phyloP scores from a whole-genome alignment of 2,113 vertebrate species.

The Helogale parvula region DNA sequence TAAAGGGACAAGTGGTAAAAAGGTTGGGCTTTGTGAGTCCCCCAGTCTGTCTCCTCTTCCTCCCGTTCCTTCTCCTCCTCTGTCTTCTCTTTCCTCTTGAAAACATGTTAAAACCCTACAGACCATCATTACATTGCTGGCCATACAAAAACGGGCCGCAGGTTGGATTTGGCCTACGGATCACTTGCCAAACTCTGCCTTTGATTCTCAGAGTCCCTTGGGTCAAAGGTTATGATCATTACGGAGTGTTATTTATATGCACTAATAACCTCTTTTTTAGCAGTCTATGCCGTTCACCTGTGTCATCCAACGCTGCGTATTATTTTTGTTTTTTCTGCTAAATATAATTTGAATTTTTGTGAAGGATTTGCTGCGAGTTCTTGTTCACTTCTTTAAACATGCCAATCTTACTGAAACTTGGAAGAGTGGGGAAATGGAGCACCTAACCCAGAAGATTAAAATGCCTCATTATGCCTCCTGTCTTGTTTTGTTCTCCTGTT shows the following conservation, averaged over 20 bases:
- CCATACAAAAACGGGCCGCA: background rate
- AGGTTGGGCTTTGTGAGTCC: background rate
- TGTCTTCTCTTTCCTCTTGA: background rate
- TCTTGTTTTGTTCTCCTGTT: background rate
- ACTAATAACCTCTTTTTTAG: background rate
- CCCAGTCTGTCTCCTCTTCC: background rate
- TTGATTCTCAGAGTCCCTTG: background rate
- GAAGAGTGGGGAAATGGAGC: background rate
- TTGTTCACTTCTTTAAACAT: background rate
- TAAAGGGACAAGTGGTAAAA: background rate
- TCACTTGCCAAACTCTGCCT: background rate
- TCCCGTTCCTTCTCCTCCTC: accelerated
- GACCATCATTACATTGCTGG: background rate
- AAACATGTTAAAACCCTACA: background rate
- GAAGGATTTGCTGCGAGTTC: background rate
- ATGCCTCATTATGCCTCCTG: too few relatives aligned
- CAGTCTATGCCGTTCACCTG: background rate
- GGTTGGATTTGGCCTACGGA: background rate
- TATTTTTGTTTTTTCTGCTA: background rate
- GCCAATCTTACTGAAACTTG: background rate
- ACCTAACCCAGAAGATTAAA: background rate
- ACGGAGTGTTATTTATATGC: background rate
- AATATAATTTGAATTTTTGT: constrained; percentile 2
- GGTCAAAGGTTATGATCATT: background rate
- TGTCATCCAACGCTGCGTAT: background rate